phyloP scores from a whole-genome alignment of 2,113 vertebrate genomes.

The Colius striatus region DNA sequence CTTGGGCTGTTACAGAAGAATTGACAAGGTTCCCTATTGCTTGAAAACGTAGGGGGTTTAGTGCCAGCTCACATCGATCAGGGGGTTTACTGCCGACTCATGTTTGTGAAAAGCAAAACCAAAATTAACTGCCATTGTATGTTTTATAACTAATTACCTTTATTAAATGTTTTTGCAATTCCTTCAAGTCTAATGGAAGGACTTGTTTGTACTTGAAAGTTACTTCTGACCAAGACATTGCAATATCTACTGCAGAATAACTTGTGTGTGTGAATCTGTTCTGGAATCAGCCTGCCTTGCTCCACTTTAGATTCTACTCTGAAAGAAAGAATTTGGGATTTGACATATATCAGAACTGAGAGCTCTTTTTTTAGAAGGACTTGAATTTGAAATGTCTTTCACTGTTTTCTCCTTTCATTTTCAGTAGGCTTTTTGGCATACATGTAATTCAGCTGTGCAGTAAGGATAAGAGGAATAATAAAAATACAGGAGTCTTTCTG shows the following conservation, averaged over 20 bases:
- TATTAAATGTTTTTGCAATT: not conserved
- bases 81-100: not conserved
- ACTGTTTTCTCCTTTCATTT: not conserved
- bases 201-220: not conserved
- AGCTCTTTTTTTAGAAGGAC: not conserved
- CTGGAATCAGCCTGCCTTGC: not conserved
- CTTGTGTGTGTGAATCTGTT: not conserved
- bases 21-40: not conserved
- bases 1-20: not conserved
- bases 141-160: not conserved
- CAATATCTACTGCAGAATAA: conserved; percentile 8
- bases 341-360: not conserved
- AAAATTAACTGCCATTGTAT: not conserved
- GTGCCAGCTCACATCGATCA: not conserved
- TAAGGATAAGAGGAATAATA: not conserved
- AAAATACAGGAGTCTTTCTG: not conserved
- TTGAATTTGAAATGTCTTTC: not conserved
- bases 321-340: not conserved
- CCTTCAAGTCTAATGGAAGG: not conserved
- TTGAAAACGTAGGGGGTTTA: not conserved
- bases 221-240: conserved; percentile 4
- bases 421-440: not conserved
- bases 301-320: not conserved
- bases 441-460: not conserved
- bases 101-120: not conserved